Conservation (phyloP, 2,797 vertebrate genomes). For the Galaxias olidus region DNA sequence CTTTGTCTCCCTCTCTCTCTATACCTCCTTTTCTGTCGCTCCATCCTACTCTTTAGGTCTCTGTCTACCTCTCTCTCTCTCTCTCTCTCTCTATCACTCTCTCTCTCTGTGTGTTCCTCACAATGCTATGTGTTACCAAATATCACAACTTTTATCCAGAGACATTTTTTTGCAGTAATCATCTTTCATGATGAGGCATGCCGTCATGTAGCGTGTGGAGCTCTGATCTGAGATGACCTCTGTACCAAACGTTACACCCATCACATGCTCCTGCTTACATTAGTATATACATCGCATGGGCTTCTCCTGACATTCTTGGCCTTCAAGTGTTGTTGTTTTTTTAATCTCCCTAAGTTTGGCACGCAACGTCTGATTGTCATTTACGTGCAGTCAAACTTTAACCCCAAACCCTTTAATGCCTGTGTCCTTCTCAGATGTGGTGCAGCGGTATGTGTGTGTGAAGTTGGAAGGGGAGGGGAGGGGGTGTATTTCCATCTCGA, state of each 20-base stretch:
- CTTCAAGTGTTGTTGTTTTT: slow-evolving; percentile 44
- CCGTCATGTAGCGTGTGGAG: slow-evolving; percentile 52
- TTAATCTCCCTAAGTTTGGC: slow-evolving; percentile 20
- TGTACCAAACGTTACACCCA: slow-evolving; percentile 15
- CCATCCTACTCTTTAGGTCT: not conserved
- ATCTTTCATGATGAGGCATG: slow-evolving; percentile 43
- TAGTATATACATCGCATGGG: slow-evolving; percentile 43
- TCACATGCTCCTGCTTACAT: slow-evolving; percentile 43
- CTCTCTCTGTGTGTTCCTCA: not conserved
- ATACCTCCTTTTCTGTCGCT: not conserved
- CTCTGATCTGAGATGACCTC: slow-evolving; percentile 31
- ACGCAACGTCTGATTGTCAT: slow-evolving; percentile 61
- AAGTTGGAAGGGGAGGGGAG: too few species aligned
- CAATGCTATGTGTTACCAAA: slow-evolving; percentile 22
- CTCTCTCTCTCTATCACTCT: not conserved
- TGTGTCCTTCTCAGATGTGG: slow-evolving; percentile 60
- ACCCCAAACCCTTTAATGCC: slow-evolving; percentile 34
- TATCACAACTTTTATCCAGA: slow-evolving; percentile 16
- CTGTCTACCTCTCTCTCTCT: not conserved
- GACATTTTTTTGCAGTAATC: slow-evolving; percentile 25
- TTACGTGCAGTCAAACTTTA: slow-evolving; percentile 50
- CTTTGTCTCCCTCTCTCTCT: too few species aligned
- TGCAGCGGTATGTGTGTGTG: slow-evolving; percentile 26
- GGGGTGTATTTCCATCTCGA: slow-evolving; percentile 49
- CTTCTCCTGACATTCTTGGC: slow-evolving; percentile 50